A percentile compares a stretch with the other conserved stretches of the same genome.
Conservation (phyloP, 2,888 invertebrate genomes). For the Eupithecia pulchellata region DNA sequence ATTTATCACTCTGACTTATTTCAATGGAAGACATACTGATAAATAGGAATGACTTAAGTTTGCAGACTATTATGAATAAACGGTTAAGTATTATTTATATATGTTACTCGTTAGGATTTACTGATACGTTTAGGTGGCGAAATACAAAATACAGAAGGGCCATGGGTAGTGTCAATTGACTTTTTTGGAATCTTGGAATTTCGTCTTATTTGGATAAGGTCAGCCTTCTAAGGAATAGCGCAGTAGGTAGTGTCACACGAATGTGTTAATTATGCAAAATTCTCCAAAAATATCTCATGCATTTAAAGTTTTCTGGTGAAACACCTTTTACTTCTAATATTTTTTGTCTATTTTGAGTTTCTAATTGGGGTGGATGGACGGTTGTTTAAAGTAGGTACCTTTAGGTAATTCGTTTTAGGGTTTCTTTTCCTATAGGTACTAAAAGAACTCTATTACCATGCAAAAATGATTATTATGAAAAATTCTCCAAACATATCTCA, state of each 20-base stretch:
- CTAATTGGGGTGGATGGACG: background rate
- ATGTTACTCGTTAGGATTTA: background rate
- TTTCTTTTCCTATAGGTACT: no score
- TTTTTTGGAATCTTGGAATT: slow-evolving; percentile 27
- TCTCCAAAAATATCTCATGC: background rate
- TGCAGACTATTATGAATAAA: no score
- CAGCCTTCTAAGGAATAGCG: slow-evolving; percentile 6
- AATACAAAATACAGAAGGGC: slow-evolving; percentile 27
- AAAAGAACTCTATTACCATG: no score
- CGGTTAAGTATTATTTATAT: no score
- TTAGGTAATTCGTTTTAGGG: no score
- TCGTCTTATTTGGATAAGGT: slow-evolving; percentile 15
- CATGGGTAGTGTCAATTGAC: slow-evolving; percentile 13
- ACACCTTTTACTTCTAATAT: background rate
- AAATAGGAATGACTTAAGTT: no score
- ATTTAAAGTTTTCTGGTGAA: background rate
- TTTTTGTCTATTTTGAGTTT: background rate
- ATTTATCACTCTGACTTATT: no score
- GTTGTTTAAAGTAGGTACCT: background rate
- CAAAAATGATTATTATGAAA: background rate
- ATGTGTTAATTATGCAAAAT: slow-evolving; percentile 13
- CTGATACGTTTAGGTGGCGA: background rate
- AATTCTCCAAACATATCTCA: background rate
- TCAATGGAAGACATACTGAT: no score
- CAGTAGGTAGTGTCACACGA: background rate